Evolutionary conservation across 2,888 invertebrate genomes (phyloP), one percentile per base, ranked within the genome.

Genomic region (Diarsia brunnea): DNA sequence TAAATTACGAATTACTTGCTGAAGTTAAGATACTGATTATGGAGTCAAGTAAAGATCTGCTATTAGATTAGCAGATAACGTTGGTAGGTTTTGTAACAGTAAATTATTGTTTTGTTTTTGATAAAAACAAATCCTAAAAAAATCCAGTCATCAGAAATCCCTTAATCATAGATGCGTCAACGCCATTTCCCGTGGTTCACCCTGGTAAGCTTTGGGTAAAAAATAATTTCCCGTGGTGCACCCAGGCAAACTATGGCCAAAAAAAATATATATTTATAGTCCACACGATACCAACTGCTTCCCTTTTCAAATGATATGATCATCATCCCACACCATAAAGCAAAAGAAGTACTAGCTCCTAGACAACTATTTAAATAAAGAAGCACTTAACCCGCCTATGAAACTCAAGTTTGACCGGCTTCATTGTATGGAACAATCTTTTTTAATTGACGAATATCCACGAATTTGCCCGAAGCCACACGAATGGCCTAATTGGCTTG

Each of bases 381-480:
- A 63, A 63, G 3, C 60, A 51, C 45, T 83, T 69, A 51, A 65
- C 68, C 45, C 16, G 27, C 24, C 61, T 58, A 31, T 60, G 60
- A 73, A 72, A 71, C 61, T 47, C 21, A 78, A 69, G 58, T 51
- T 75, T 73, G 38, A 67, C 71, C 19, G 87, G 86, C 86, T 87
- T 87, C 87, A 79, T 77, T 67, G 73, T 19, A 78, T 67, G 53
- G 69, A 77, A 83, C 87, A 87, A 87, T 87, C 87, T 85, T 73
- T 75, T 80, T 76, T 78, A 77, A 80, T 84, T 85, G 78, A 74
- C 77, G 73, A 68, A 69, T 47, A 73, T 84, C 72, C 64, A 82
- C 82, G 72, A 87, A 87, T 79, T 87, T 84, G n/a, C 43, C 67
- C 60, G 86, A 87, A 87, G 83, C 86, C 87, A 43, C n/a, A 75